A percentile compares a stretch with the other conserved stretches of the same genome.
Evolutionary conservation across 2,888 invertebrate species (phyloP).

Genomic region (Agrochola litura): DNA sequence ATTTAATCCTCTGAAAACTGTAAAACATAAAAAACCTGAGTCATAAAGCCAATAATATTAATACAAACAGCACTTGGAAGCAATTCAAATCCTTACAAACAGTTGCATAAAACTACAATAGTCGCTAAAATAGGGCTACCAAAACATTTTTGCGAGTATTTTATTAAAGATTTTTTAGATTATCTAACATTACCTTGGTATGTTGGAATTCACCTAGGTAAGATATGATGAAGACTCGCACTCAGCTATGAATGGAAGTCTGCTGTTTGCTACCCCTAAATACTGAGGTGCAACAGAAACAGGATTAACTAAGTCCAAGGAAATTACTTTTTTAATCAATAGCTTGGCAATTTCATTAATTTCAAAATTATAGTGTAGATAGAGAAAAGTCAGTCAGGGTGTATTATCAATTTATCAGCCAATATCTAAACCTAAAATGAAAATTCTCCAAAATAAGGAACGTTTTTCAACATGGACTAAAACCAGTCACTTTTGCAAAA

Average conservation of each 20-base stretch:
- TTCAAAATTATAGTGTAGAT: too few species aligned
- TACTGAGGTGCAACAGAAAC: background rate
- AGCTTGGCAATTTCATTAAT: too few species aligned
- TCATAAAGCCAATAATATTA: constrained; percentile 68
- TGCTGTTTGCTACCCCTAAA: background rate
- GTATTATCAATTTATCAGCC: background rate
- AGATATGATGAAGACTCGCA: background rate
- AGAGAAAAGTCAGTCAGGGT: background rate
- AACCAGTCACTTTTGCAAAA: background rate
- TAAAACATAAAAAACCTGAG: constrained; percentile 57
- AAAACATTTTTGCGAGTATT: background rate
- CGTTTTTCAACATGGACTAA: too few species aligned
- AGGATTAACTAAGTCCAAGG: background rate
- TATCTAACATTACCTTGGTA: background rate
- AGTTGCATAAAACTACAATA: constrained; percentile 77
- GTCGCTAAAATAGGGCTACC: constrained; percentile 53
- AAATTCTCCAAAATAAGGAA: background rate
- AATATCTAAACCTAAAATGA: background rate
- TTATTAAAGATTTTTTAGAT: background rate
- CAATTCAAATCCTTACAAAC: constrained; percentile 79
- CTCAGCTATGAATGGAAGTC: background rate
- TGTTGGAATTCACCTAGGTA: background rate
- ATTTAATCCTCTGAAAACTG: constrained; percentile 45
- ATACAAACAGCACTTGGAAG: constrained; percentile 74
- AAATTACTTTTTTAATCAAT: background rate